phyloP scores from a whole-genome alignment of 2,888 invertebrate genomes.

The Cosmia pyralina region DNA sequence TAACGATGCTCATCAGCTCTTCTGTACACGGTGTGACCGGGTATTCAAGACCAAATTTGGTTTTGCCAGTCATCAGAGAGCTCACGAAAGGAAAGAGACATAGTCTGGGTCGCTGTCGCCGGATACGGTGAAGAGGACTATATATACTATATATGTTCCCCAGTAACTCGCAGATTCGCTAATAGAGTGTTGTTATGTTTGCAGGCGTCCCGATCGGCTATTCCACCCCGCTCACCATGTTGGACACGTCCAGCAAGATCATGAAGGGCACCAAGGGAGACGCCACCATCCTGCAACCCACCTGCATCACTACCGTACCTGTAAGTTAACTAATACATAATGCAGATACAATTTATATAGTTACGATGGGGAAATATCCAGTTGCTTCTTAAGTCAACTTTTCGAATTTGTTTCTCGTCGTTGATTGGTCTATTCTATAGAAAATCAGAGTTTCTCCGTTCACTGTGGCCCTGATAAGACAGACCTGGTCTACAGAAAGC shows the following conservation, averaged over 20 bases:
- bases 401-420: background rate
- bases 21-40: no score
- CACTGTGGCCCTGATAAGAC: background rate
- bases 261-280: constrained; percentile 98
- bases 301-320: constrained; percentile 98
- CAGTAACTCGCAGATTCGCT: background rate
- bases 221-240: constrained; percentile 98
- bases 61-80: no score
- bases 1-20: no score
- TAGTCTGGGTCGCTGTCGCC: no score
- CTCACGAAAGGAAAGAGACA: no score
- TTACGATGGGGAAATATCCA: background rate
- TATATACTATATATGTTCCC: no score
- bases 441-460: background rate
- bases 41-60: no score
- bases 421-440: background rate
- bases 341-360: background rate
- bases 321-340: constrained; percentile 87
- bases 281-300: constrained; percentile 96
- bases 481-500: background rate
- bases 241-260: constrained; percentile 98
- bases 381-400: background rate
- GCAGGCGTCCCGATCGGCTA: constrained; percentile 98
- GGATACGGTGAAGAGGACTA: no score
- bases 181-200: background rate